Percentiles rank a stretch among this genome's conserved stretches.
Conservation (phyloP, 2,113 vertebrate species). For the Oncorhynchus masou region DNA sequence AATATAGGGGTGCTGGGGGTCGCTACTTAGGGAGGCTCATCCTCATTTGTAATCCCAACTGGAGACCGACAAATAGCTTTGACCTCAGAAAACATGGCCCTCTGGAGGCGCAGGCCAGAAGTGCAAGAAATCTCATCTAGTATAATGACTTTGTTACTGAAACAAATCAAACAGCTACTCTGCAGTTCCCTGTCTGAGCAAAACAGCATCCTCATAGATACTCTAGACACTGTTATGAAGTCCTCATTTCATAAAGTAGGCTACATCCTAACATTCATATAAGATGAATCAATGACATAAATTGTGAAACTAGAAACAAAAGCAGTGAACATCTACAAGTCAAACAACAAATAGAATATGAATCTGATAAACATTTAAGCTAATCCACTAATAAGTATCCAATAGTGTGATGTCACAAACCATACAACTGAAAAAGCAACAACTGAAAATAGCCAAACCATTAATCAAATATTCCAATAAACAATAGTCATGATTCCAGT, state of each 20-base stretch:
- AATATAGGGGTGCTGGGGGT: slow-evolving; percentile 64
- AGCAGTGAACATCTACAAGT: no score
- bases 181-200: background rate
- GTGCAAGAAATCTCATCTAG: slow-evolving; percentile 69
- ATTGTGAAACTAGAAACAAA: no score
- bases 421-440: slow-evolving; percentile 34
- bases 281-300: no score
- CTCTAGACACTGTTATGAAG: background rate
- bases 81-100: slow-evolving; percentile 67
- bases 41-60: slow-evolving; percentile 79
- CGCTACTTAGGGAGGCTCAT: slow-evolving; percentile 75
- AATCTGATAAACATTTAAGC: no score
- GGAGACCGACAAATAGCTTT: slow-evolving; percentile 81
- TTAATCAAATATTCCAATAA: slow-evolving; percentile 67
- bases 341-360: no score
- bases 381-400: no score
- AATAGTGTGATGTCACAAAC: background rate
- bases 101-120: slow-evolving; percentile 73
- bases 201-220: slow-evolving; percentile 55
- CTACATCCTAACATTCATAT: no score
- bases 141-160: slow-evolving; percentile 68
- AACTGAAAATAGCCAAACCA: slow-evolving; percentile 54
- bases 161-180: slow-evolving; percentile 54
- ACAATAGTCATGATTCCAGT: background rate
- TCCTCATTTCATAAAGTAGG: no score